phyloP scores from a whole-genome alignment of 2,888 invertebrate genomes.

The Syritta pipiens region DNA sequence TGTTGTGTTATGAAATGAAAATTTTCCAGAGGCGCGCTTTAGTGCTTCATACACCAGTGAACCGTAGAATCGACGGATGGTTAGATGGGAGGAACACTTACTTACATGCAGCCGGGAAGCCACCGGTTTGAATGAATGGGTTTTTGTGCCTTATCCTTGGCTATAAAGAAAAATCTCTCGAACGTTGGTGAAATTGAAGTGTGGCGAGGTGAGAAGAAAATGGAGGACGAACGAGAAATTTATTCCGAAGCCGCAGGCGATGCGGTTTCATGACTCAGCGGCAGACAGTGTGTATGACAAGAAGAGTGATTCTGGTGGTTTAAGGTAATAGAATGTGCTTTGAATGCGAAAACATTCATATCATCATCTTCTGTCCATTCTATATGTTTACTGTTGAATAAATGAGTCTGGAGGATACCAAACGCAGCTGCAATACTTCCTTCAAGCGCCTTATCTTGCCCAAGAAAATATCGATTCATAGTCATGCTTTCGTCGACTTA shows the following conservation, averaged over 20 bases:
- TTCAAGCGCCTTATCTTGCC: too few relatives aligned
- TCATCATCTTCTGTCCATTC: too few relatives aligned
- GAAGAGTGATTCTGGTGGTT: too few relatives aligned
- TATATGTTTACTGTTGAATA: too few relatives aligned
- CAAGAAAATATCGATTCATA: too few relatives aligned
- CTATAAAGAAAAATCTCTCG: not conserved
- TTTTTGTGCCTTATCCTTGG: not conserved
- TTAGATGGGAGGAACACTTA: not conserved
- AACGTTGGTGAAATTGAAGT: not conserved
- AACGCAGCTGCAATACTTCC: too few relatives aligned
- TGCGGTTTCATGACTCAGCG: not conserved
- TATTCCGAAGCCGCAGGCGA: slow-evolving; percentile 5
- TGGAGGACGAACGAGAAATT: not conserved
- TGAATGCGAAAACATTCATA: too few relatives aligned
- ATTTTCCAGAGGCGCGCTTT: slow-evolving; percentile 12
- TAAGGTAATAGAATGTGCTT: too few relatives aligned
- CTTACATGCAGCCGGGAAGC: not conserved
- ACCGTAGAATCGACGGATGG: not conserved
- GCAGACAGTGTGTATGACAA: not conserved
- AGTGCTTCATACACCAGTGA: slow-evolving; percentile 12
- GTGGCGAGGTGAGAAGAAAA: not conserved
- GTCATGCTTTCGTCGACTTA: too few relatives aligned
- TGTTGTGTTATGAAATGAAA: slow-evolving; percentile 11
- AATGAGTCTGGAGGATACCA: too few relatives aligned
- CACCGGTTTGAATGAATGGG: not conserved